Conservation (phyloP, 2,113 vertebrate genomes). For the Symphodus melops region DNA sequence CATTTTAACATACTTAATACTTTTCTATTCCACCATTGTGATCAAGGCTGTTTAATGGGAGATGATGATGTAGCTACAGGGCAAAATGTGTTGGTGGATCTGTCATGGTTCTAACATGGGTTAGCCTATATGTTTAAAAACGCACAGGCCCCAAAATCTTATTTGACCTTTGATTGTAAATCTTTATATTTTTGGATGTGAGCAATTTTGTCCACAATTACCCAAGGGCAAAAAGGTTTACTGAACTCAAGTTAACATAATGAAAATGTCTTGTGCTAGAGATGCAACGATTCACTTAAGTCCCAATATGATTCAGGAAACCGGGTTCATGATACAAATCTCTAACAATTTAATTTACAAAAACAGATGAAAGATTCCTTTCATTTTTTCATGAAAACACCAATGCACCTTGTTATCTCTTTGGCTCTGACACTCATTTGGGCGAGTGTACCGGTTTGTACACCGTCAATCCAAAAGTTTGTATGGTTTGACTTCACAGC, state of each 20-base stretch:
- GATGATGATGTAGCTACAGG: slow-evolving; percentile 9
- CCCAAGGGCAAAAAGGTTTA: slow-evolving; percentile 27
- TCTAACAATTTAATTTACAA: too few species aligned
- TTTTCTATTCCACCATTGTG: slow-evolving; percentile 56
- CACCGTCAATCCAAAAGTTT: too few species aligned
- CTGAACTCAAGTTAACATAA: slow-evolving; percentile 2
- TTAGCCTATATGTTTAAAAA: slow-evolving; percentile 15
- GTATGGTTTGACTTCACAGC: too few species aligned
- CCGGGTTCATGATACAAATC: too few species aligned
- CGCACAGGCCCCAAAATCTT: slow-evolving; percentile 30
- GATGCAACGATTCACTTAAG: too few species aligned
- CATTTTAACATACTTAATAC: slow-evolving; percentile 26
- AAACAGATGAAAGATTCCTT: too few species aligned
- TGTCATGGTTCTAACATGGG: slow-evolving; percentile 44
- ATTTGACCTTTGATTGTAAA: slow-evolving; percentile 23
- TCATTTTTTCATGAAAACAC: too few species aligned
- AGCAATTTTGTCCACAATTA: background rate
- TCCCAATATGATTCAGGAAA: too few species aligned
- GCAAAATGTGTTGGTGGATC: slow-evolving; percentile 34
- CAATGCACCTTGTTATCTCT: too few species aligned
- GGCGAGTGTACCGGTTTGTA: too few species aligned
- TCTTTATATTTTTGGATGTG: slow-evolving; percentile 17
- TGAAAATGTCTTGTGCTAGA: slow-evolving; percentile 63
- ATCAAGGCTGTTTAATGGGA: slow-evolving; percentile 3
- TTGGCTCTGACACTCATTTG: too few species aligned